Evolutionary conservation across 2,888 invertebrate species (phyloP), one percentile per base, ranked within the genome.

Genomic region (Tenthredo amoena): DNA sequence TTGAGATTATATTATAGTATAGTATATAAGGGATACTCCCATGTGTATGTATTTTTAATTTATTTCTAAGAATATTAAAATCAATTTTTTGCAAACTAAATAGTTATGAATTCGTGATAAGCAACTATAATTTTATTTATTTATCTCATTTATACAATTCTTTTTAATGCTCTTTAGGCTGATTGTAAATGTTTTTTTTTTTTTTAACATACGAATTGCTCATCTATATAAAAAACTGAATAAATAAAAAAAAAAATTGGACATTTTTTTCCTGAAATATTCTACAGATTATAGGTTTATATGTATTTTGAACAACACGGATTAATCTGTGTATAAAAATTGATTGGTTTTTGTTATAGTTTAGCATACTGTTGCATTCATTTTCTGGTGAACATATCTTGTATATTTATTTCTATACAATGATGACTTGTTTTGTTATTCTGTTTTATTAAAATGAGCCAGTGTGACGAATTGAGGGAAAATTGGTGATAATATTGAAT

Each of bases 61-160:
- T 83, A 83, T 83, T 83, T 43, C 31, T 83, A 68, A 83, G 83
- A 83, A 68, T 83, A 71, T 68, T 62, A 58, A 81, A 50, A 62
- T 62, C 12, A 21, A 62, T 50, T 50, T 47, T 55, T 55, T n/a
- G 2, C 18, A 2, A 15, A 26, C 76, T 47, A 47, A 76, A 50
- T 72, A 72, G 65, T 31, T 72, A 77, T 50, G 34, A 77, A 77
- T 77, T 55, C 31, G 10, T 55, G 40, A 50, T 77, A 40, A 26
- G 71, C 18, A 71, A 71, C 10, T 18, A 31, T 15, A 68, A 71
- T 71, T 74, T 43, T 7, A 74, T 74, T 74, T 43, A 43, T 74
- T 43, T 21, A 62, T 74, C 72, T 26, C 43, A 37, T 43, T 74
- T 31, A 18, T 18, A 7, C 2, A n/a, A 37, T 71, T 37, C n/a